Conservation (phyloP, 2,113 vertebrate genomes). For the Malurus melanocephalus region DNA sequence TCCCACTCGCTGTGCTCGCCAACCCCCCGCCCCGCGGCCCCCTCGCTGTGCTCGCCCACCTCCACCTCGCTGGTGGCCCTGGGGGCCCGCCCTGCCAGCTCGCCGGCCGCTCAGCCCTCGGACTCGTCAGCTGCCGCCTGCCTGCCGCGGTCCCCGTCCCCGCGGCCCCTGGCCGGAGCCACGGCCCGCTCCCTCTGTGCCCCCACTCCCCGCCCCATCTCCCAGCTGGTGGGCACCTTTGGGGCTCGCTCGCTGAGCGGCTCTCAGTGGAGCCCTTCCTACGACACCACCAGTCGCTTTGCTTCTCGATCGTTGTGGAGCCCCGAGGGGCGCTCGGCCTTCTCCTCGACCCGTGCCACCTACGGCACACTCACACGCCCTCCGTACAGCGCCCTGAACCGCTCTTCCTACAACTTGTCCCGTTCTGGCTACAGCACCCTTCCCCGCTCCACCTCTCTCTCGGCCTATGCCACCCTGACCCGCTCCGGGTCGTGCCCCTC, state of each 20-base stretch:
- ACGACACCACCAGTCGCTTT: not conserved
- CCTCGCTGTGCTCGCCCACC: not conserved
- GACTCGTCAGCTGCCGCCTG: rapidly evolving
- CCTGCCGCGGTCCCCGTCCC: not conserved
- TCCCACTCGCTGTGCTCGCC: not conserved
- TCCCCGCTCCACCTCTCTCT: slow-evolving; percentile 9
- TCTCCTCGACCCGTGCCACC: not conserved
- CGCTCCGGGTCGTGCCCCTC: not conserved
- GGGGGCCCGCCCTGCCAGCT: not conserved
- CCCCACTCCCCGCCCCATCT: not conserved
- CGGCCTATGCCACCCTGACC: slow-evolving; percentile 7
- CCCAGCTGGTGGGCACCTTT: not conserved
- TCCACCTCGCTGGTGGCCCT: rapidly evolving
- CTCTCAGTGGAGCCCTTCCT: slow-evolving; percentile 21
- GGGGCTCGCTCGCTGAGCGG: slow-evolving; percentile 17
- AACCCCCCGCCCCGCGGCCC: not conserved
- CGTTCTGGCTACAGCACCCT: slow-evolving; percentile 6
- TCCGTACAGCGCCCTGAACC: slow-evolving; percentile 16
- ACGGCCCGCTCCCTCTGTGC: not conserved
- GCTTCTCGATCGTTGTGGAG: not conserved
- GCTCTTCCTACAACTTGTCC: not conserved
- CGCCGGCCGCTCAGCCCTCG: rapidly evolving
- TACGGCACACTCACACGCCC: not conserved
- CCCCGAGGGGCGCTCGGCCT: not conserved
- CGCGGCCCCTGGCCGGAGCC: not conserved